phyloP scores from a whole-genome alignment of 2,797 vertebrate species.

The Halcyon chelicuti region DNA sequence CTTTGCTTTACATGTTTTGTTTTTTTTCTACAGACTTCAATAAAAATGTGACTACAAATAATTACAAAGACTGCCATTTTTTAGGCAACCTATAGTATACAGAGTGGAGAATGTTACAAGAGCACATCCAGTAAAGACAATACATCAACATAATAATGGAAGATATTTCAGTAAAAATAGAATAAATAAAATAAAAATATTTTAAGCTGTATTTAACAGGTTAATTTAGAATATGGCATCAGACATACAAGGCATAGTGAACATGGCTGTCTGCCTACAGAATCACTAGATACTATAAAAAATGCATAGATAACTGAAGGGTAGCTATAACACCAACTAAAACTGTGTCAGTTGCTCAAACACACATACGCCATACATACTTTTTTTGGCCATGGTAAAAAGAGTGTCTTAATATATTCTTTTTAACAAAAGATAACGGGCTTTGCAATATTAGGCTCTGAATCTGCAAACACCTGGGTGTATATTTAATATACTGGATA shows the following conservation, averaged over 20 bases:
- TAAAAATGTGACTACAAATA: slow-evolving; percentile 81
- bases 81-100: slow-evolving; percentile 71
- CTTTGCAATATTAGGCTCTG: slow-evolving; percentile 55
- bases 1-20: slow-evolving; percentile 49
- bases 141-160: slow-evolving; percentile 85
- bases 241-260: slow-evolving; percentile 85
- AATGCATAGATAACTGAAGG: slow-evolving; percentile 95
- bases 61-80: slow-evolving; percentile 76
- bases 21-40: slow-evolving; percentile 73
- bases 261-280: slow-evolving; percentile 75
- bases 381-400: slow-evolving; percentile 87
- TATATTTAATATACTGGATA: neutral
- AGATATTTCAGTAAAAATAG: slow-evolving; percentile 95
- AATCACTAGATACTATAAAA: slow-evolving; percentile 78
- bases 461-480: neutral
- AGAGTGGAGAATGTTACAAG: slow-evolving; percentile 76
- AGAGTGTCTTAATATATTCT: slow-evolving; percentile 75
- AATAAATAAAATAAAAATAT: slow-evolving; percentile 99
- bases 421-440: slow-evolving; percentile 60
- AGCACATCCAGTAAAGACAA: slow-evolving; percentile 76
- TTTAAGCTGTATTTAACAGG: slow-evolving; percentile 84
- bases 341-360: slow-evolving; percentile 53
- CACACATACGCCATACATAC: slow-evolving; percentile 74
- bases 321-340: slow-evolving; percentile 67
- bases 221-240: slow-evolving; percentile 78